Evolutionary conservation across 2,888 invertebrate genomes (phyloP).

Genomic region (Clepsis dumicolana): DNA sequence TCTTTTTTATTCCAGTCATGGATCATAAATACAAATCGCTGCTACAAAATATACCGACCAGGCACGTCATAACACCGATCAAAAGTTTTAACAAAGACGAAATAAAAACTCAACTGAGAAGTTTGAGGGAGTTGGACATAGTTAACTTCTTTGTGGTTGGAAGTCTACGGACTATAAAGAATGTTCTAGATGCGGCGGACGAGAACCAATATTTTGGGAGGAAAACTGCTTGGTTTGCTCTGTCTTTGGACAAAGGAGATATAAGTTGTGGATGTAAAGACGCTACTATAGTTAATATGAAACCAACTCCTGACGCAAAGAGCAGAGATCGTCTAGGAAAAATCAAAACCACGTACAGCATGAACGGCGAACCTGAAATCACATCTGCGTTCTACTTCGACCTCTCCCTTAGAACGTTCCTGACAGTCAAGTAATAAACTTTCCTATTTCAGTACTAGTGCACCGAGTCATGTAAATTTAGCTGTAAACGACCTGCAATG

Average conservation of each 20-base stretch:
- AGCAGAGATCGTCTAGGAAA: slow-evolving; percentile 90
- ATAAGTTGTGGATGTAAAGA: slow-evolving; percentile 91
- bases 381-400: slow-evolving; percentile 96
- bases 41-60: slow-evolving; percentile 94
- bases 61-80: slow-evolving; percentile 93
- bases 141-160: slow-evolving; percentile 96
- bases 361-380: slow-evolving; percentile 91
- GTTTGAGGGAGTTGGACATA: slow-evolving; percentile 92
- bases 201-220: slow-evolving; percentile 92
- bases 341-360: slow-evolving; percentile 90
- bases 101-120: slow-evolving; percentile 89
- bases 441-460: slow-evolving; percentile 64
- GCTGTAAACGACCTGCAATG: slow-evolving; percentile 64
- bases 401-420: slow-evolving; percentile 90
- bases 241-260: slow-evolving; percentile 91
- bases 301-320: slow-evolving; percentile 89
- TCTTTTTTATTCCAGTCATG: slow-evolving; percentile 88
- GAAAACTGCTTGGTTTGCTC: slow-evolving; percentile 95
- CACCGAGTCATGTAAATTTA: slow-evolving; percentile 56
- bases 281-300: slow-evolving; percentile 91
- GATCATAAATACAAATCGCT: slow-evolving; percentile 97
- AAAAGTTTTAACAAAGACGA: slow-evolving; percentile 87
- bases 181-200: slow-evolving; percentile 90
- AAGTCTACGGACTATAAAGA: slow-evolving; percentile 89
- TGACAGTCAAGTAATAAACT: slow-evolving; percentile 89